Conservation (phyloP, 2,113 vertebrate species). For the Onychostoma macrolepis region DNA sequence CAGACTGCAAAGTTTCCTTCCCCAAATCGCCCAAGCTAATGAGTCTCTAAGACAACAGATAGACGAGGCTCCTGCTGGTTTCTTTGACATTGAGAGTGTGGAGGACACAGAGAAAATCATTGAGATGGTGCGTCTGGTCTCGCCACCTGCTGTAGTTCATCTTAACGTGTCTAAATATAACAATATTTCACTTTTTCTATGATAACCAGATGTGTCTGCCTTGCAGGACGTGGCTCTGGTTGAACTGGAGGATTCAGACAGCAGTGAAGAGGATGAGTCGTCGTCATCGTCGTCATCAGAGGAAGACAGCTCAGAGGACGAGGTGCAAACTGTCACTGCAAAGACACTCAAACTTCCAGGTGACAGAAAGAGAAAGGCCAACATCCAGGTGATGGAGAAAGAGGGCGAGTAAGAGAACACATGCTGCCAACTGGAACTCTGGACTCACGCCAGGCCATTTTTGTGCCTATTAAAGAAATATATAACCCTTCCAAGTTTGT, state of each 20-base stretch:
- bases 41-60: slow-evolving; percentile 84
- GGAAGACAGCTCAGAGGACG: slow-evolving; percentile 70
- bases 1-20: slow-evolving; percentile 87
- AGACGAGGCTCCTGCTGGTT: slow-evolving; percentile 72
- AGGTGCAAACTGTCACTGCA: slow-evolving; percentile 68
- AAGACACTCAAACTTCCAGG: slow-evolving; percentile 84
- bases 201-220: neutral
- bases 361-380: slow-evolving; percentile 69
- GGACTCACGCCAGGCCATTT: neutral
- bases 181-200: neutral
- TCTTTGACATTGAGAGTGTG: slow-evolving; percentile 87
- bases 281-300: slow-evolving; percentile 48
- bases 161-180: neutral
- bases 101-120: slow-evolving; percentile 81
- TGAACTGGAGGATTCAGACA: slow-evolving; percentile 79
- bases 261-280: slow-evolving; percentile 61
- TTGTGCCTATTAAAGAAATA: slow-evolving; percentile 1
- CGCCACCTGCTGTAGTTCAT: neutral
- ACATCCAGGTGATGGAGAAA: slow-evolving; percentile 82
- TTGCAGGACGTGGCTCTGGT: slow-evolving; percentile 88
- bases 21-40: slow-evolving; percentile 89
- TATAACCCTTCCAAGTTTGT: neutral
- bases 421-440: neutral
- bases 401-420: slow-evolving; percentile 35
- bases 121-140: slow-evolving; percentile 84